phyloP scores from a whole-genome alignment of 2,888 invertebrate species.

The Helicoverpa assulta region DNA sequence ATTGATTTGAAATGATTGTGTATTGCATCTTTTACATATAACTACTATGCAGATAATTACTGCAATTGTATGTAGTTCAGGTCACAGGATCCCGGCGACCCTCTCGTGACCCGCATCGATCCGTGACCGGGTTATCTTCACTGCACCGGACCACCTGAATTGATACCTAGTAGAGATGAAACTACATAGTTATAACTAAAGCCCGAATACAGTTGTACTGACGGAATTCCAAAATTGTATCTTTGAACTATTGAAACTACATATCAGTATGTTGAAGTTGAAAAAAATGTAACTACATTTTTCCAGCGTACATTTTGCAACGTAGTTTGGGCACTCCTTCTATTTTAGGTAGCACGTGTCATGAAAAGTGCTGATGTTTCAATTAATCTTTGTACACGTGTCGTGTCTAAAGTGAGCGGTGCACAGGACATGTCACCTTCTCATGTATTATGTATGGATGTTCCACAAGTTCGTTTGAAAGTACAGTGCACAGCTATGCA shows the following conservation, averaged over 20 bases:
- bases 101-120: conserved; percentile 46
- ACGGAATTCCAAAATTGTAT: conserved; percentile 8
- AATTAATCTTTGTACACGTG: conserved; percentile 25
- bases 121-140: conserved; percentile 59
- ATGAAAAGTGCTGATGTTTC: conserved; percentile 6
- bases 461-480: conserved; percentile 14
- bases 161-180: conserved; percentile 12
- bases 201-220: not conserved
- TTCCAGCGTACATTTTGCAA: not conserved
- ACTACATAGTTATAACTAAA: conserved; percentile 9
- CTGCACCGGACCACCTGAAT: conserved; percentile 33
- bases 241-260: not conserved
- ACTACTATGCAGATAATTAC: not conserved
- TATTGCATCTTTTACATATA: not conserved
- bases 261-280: not conserved
- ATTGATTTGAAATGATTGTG: not conserved
- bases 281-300: not conserved
- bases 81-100: conserved; percentile 50
- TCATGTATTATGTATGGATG: conserved; percentile 26
- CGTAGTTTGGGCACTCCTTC: not conserved
- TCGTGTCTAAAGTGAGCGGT: not conserved
- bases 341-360: conserved; percentile 26
- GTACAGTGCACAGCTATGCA: conserved; percentile 13
- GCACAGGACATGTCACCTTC: not conserved
- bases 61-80: conserved; percentile 14